Percentiles rank a stretch among this genome's conserved stretches.
Evolutionary conservation across 2,888 invertebrate genomes (phyloP).

Genomic region (Strigamia transsilvanica): DNA sequence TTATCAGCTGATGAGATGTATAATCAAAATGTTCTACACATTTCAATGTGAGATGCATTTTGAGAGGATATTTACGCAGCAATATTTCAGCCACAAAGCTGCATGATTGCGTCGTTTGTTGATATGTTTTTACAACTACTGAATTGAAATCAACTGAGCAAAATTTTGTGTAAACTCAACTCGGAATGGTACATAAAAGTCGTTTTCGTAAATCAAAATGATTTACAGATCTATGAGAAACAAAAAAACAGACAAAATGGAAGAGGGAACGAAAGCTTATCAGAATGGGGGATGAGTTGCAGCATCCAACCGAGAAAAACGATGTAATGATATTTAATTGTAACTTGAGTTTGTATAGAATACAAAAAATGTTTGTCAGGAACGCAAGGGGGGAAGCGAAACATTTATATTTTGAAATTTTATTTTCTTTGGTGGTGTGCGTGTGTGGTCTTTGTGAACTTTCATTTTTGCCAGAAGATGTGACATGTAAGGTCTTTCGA

Average conservation of each 20-base stretch:
- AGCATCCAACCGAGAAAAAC: constrained; percentile 39
- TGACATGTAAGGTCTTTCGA: constrained; percentile 34
- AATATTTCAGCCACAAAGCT: no score
- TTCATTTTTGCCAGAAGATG: neutral
- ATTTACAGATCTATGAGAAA: neutral
- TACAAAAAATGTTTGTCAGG: neutral
- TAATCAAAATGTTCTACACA: neutral
- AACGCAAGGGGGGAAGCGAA: neutral
- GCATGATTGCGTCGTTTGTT: neutral
- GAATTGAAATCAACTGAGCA: constrained; percentile 23
- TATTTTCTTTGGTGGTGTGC: neutral
- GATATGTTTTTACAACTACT: constrained; percentile 4
- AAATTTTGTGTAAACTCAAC: constrained; percentile 29
- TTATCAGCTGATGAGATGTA: neutral
- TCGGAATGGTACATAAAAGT: constrained; percentile 38
- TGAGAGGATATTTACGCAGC: no score
- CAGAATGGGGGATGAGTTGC: constrained; percentile 26
- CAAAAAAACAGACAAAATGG: neutral
- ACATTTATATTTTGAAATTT: neutral
- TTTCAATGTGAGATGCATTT: neutral
- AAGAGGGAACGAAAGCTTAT: neutral
- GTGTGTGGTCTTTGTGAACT: constrained; percentile 21
- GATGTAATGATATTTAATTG: constrained; percentile 26
- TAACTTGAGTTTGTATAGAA: neutral
- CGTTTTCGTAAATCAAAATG: constrained; percentile 43